Base-by-base conservation (phyloP, 2,797 vertebrate species). In the Diplodus puntazzo region DNA sequence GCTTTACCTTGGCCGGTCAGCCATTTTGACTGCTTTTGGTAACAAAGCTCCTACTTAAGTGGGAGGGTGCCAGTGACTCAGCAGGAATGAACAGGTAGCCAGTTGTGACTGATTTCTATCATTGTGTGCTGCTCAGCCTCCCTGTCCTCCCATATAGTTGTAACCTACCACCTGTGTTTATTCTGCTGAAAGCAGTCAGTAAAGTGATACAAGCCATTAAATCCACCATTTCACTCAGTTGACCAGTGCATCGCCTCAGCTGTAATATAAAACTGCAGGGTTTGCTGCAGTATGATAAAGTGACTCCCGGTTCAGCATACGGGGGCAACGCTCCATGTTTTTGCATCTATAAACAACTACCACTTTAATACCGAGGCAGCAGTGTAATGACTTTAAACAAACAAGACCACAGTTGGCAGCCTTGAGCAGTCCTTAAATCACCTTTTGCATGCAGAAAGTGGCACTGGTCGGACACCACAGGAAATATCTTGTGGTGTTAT, bases 61-160 rank as follows among this genome's bases (percentile, higher is more conserved):
- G 48, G 11, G 43, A 59, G 67, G 69, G 18, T 3, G 45, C 6
- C 57, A 23, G 75, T 92, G 89, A 88, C 85, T 90, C 88, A 89
- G 88, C 91, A 89, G 64, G 49, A 88, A 85, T 59, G 64, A 39
- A 68, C 70, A 85, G 72, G 76, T 73, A 79, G 58, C 49, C 50
- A 69, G 43, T 68, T 54, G 61, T 23, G 30, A 55, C 45, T 64
- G 68, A 73, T 69, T 69, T 23, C 5, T 62, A 20, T 69, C 39
- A 42, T 50, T 17, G 64, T 13, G 50, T 59, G n/a, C 25, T 13
- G 4, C 23, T 60, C 68, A 77, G 48, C 34, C 66, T 68, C 65
- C 30, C 21, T 2, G 5, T 53, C 52, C 18, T 11, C 16, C 14
- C 30, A 21, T 39, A 30, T 8, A 25, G 20, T 2, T 39, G 48